A percentile compares a stretch with the other conserved stretches of the same genome.
phyloP scores from a whole-genome alignment of 2,888 invertebrate species.

The Cantharis rufa region DNA sequence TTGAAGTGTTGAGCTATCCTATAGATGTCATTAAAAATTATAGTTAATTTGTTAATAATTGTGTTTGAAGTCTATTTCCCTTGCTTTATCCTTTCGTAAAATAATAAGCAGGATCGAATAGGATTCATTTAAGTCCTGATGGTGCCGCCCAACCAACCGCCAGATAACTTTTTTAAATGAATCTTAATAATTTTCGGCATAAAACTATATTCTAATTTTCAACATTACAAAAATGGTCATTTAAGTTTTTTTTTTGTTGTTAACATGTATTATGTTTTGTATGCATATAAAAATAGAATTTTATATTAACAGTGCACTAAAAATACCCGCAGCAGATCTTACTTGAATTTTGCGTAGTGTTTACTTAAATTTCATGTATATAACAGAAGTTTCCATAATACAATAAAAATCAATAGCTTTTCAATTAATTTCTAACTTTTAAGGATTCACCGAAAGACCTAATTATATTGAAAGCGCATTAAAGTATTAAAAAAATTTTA shows the following conservation, averaged over 20 bases:
- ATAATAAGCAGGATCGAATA: no score
- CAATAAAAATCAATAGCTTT: neutral
- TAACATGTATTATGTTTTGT: neutral
- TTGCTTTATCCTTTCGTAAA: no score
- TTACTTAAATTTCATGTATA: neutral
- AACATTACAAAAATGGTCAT: neutral
- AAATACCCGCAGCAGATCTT: neutral
- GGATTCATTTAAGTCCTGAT: no score
- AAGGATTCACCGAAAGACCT: neutral
- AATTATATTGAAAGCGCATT: slow-evolving; percentile 1
- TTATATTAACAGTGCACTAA: neutral
- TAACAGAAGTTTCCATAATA: neutral
- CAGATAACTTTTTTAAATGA: no score
- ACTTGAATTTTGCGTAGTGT: neutral
- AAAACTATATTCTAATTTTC: neutral
- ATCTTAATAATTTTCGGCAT: no score
- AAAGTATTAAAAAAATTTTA: slow-evolving; percentile 4
- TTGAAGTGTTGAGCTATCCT: no score
- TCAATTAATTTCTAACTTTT: neutral
- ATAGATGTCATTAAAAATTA: no score
- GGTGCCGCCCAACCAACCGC: no score
- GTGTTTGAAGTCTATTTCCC: no score
- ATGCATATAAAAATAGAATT: neutral
- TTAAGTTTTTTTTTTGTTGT: neutral
- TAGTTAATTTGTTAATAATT: no score